Percentiles rank a stretch among this genome's conserved stretches.
Conservation (phyloP, 1,140 invertebrate species). For the Anagrus nilaparvatae region DNA sequence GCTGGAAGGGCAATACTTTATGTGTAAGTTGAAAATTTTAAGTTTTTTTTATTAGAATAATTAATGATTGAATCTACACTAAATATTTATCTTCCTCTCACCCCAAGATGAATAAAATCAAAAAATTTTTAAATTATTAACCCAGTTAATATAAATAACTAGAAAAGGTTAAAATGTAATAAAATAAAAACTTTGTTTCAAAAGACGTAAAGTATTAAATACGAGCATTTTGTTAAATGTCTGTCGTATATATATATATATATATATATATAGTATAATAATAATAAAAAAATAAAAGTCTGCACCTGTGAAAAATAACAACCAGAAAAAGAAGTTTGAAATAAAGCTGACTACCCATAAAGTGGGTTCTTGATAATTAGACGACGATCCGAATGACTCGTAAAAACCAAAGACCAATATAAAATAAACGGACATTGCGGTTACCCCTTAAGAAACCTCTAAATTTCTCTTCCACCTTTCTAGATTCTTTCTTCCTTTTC, state of each 20-base stretch:
- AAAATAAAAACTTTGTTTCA: too few species aligned
- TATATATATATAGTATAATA: slow-evolving; percentile 4
- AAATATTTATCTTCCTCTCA: too few species aligned
- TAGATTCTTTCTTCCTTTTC: slow-evolving; percentile 6
- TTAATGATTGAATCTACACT: too few species aligned
- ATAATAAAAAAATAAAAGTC: slow-evolving; percentile 5
- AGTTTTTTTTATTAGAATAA: too few species aligned
- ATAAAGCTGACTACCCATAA: slow-evolving; percentile 24
- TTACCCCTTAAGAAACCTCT: slow-evolving; percentile 7
- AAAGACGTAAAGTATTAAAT: too few species aligned
- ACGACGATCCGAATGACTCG: slow-evolving; percentile 32
- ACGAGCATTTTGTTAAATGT: slow-evolving; percentile 7
- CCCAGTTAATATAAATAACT: too few species aligned
- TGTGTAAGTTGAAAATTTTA: too few species aligned
- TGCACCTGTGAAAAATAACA: slow-evolving; percentile 21
- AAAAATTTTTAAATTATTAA: too few species aligned
- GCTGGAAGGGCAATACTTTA: too few species aligned
- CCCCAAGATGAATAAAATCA: too few species aligned
- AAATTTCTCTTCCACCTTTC: slow-evolving; percentile 12
- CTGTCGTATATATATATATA: slow-evolving; percentile 12
- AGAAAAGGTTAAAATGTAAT: too few species aligned
- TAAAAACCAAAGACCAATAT: slow-evolving; percentile 30
- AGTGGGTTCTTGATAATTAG: slow-evolving; percentile 37
- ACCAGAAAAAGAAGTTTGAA: background rate
- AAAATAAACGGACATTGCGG: slow-evolving; percentile 10